Evolutionary conservation across 2,797 vertebrate species (phyloP).

Genomic region (Alca torda): DNA sequence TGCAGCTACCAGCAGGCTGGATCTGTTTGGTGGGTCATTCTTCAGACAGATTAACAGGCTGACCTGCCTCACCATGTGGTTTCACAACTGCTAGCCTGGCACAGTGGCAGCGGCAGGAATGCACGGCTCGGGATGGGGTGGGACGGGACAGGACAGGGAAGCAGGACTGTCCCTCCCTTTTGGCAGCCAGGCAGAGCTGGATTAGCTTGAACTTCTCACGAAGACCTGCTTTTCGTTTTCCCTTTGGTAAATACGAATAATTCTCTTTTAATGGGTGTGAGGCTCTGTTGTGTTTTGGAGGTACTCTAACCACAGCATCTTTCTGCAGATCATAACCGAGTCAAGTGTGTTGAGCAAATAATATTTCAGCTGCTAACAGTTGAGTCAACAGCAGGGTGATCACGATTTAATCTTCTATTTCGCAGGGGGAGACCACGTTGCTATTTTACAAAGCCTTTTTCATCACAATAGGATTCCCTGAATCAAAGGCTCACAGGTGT

Average conservation of each 20-base stretch:
- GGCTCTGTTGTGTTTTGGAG: background rate
- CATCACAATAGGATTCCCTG: constrained; percentile 28
- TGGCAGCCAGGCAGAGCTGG: background rate
- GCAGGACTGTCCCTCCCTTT: background rate
- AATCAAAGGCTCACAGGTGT: constrained; percentile 52
- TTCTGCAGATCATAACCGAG: constrained; percentile 32
- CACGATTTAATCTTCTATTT: constrained; percentile 45
- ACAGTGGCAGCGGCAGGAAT: background rate
- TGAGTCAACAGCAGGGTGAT: constrained; percentile 56
- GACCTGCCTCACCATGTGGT: background rate
- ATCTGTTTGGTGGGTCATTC: background rate
- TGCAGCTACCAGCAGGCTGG: background rate
- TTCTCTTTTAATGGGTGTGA: constrained; percentile 14
- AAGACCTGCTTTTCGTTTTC: constrained; percentile 54
- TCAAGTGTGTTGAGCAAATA: constrained; percentile 54
- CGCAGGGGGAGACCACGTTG: background rate
- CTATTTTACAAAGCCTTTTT: constrained; percentile 34
- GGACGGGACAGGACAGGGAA: background rate
- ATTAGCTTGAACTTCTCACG: background rate
- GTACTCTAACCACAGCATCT: constrained; percentile 19
- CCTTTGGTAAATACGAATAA: background rate
- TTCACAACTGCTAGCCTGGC: background rate
- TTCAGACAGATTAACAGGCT: background rate
- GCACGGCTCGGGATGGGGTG: background rate
- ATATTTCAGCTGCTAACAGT: constrained; percentile 59